These are phyloP conservation scores for Leptoteleia sp. DNA, from an alignment of 1,140 invertebrate genomes.

Conservation along the genomic window DNA sequence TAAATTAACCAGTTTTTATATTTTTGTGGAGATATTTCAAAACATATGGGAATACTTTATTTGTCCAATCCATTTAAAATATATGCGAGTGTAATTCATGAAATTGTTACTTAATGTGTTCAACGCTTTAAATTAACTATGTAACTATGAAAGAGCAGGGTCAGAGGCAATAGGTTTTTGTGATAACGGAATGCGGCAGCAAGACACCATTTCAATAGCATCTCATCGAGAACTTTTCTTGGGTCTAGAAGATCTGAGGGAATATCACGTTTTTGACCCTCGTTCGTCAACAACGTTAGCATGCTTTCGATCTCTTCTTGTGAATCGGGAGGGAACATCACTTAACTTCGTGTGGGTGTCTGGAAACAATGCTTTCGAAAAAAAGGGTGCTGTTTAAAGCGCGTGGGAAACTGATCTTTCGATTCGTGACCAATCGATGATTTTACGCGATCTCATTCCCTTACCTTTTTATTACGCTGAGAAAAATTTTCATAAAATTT, in stretches of 20 bases:
- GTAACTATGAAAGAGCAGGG: neutral
- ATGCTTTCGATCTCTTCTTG: conserved; percentile 39
- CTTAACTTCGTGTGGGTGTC: conserved; percentile 48
- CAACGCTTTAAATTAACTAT: conserved; percentile 9
- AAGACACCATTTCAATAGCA: conserved; percentile 38
- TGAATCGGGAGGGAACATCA: conserved; percentile 17
- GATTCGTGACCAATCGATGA: conserved; percentile 47
- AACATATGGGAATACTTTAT: no score
- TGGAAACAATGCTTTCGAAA: conserved; percentile 48
- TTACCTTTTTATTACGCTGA: conserved; percentile 16
- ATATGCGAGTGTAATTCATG: no score
- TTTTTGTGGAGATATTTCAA: no score
- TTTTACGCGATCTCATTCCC: conserved; percentile 52
- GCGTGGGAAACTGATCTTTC: conserved; percentile 56
- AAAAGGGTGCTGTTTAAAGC: conserved; percentile 52
- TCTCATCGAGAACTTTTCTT: conserved; percentile 36
- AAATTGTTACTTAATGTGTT: neutral
- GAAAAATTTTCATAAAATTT: no score
- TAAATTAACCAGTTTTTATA: no score
- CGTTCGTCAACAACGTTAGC: conserved; percentile 29
- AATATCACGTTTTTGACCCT: conserved; percentile 59
- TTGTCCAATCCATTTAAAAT: no score
- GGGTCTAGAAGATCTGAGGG: conserved; percentile 11
- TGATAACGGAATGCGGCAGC: conserved; percentile 30
- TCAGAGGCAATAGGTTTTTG: conserved; percentile 16